Base-by-base conservation (phyloP, 2,888 invertebrate species). In the Xestia rhomboidea region DNA sequence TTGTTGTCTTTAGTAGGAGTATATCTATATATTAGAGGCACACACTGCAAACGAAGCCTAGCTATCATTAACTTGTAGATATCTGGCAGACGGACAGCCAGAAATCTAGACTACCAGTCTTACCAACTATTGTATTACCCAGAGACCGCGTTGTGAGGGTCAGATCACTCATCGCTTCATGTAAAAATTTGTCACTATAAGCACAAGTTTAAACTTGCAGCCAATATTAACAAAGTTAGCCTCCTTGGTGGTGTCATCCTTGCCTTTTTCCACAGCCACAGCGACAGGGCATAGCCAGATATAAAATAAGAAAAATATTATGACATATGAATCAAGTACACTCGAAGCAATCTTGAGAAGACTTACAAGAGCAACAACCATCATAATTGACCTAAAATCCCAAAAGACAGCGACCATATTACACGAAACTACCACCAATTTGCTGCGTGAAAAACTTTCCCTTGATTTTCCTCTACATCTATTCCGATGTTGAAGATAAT, bases 301-400 rank as follows among this genome's bases (percentile, higher is more conserved):
- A n/a, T n/a, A n/a, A 8, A 73, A 63, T 18, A 44, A 27, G 27
- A 44, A 6, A 18, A 34, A 0, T 0, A 27, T 21, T 21, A 21
- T 27, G 21, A 49, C 13, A n/a, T 62, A 60, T n/a, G 44, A 54
- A 68, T 15, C 18, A 64, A 74, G 34, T 49, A 7, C 34, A 74
- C 24, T 41, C 5, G 10, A 38, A 41, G 7, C 5, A 30, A n/a
- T 21, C 54, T 68, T 64, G 41, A 27, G 18, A n/a, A 57, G 2
- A 46, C 54, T 41, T 54, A 74, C 64, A 68, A 75, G 75, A 49
- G 49, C 68, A 81, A 68, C 27, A 75, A 15, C 49, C 49, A 68
- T 68, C 68, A 68, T 66, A 76, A 79, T 81, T 76, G 81, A 49
- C 49, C 41, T 34, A 66, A 76, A 68, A 51, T 79, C 68, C 82